Conservation (phyloP, 2,113 vertebrate genomes). For the Glaucidium brasilianum region DNA sequence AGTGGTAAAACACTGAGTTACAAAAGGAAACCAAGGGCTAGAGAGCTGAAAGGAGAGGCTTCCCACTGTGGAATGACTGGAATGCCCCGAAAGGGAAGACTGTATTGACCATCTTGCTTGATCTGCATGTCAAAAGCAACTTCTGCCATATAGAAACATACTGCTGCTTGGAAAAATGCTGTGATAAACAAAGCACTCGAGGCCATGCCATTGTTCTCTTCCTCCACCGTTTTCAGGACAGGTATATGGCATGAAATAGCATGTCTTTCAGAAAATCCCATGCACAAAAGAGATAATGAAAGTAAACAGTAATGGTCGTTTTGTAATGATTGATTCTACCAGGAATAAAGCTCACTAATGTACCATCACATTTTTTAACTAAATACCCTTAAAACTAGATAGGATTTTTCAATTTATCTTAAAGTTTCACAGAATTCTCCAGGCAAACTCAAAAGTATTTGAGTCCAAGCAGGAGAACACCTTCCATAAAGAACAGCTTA, state of each 20-base stretch:
- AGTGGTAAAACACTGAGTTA: conserved; percentile 24
- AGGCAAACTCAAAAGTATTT: background rate
- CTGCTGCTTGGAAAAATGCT: conserved; percentile 37
- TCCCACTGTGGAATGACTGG: conserved; percentile 63
- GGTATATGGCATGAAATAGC: conserved; percentile 13
- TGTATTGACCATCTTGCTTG: conserved; percentile 71
- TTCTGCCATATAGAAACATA: conserved; percentile 43
- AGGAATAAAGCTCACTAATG: background rate
- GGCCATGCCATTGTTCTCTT: conserved; percentile 40
- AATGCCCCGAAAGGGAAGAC: conserved; percentile 47
- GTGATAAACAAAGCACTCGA: conserved; percentile 61
- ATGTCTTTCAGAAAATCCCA: background rate
- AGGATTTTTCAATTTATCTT: background rate
- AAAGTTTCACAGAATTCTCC: background rate
- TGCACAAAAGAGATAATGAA: background rate
- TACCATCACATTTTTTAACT: background rate
- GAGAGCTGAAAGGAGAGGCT: conserved; percentile 59
- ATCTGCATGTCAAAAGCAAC: conserved; percentile 78
- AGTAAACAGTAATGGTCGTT: background rate
- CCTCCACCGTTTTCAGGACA: conserved; percentile 39
- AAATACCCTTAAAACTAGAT: background rate
- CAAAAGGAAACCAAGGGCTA: conserved; percentile 46
- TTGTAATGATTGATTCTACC: background rate
- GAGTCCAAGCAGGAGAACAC: background rate
- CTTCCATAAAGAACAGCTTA: background rate